Evolutionary conservation across 2,113 vertebrate species (phyloP).

Genomic region (Neoarius graeffei): DNA sequence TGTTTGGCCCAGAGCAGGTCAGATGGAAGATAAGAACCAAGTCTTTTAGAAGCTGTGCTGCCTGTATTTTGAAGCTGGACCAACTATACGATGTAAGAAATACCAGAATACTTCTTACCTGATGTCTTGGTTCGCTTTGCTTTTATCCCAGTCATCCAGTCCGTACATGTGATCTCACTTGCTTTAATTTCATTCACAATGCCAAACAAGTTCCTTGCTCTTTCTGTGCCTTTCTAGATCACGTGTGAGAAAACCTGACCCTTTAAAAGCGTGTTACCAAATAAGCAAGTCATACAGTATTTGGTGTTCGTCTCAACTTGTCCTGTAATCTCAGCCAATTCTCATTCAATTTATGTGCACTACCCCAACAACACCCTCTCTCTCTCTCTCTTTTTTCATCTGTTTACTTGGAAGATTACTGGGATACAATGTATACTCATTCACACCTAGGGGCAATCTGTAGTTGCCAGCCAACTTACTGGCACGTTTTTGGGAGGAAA

Average conservation of each 20-base stretch:
- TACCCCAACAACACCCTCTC: not conserved
- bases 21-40: slow-evolving; percentile 14
- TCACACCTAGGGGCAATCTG: not conserved
- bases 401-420: not conserved
- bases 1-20: not conserved
- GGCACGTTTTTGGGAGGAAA: not conserved
- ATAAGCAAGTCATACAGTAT: not conserved
- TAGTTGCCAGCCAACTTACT: not conserved
- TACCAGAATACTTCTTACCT: not conserved
- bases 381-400: not conserved
- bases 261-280: not conserved
- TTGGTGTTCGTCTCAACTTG: slow-evolving; percentile 12
- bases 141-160: not conserved
- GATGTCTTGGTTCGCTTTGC: not conserved
- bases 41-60: not conserved
- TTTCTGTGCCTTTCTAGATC: not conserved
- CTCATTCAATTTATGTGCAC: not conserved
- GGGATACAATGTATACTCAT: not conserved
- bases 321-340: not conserved
- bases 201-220: not conserved
- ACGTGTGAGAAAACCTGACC: not conserved
- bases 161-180: not conserved
- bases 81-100: slow-evolving; percentile 18
- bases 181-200: not conserved
- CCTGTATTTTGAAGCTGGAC: slow-evolving; percentile 28